Evolutionary conservation across 2,888 invertebrate species (phyloP).

Genomic region (Caenorhabditis sp.): DNA sequence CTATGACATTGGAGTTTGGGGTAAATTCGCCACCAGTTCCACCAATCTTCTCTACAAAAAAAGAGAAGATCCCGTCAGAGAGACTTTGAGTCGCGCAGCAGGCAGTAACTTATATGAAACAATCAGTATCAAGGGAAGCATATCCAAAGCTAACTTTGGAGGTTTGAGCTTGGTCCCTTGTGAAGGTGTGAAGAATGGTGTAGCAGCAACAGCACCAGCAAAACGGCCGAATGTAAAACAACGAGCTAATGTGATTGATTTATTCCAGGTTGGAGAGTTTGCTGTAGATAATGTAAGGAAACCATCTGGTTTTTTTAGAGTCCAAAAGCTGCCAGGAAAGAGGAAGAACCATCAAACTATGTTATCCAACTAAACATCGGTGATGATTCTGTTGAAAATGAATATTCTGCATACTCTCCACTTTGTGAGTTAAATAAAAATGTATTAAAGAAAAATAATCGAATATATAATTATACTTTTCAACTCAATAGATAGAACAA

Average conservation of each 20-base stretch:
- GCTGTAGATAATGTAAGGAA: not conserved
- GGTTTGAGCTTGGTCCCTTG: constrained; percentile 36
- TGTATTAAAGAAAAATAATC: no score
- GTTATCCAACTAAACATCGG: constrained; percentile 41
- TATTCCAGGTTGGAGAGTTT: constrained; percentile 55
- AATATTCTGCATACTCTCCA: constrained; percentile 39
- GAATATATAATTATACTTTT: no score
- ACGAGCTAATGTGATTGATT: constrained; percentile 50
- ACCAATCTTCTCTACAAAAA: constrained; percentile 44
- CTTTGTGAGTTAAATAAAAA: constrained; percentile 23
- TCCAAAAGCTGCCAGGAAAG: constrained; percentile 6
- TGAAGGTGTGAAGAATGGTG: constrained; percentile 7
- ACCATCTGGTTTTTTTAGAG: not conserved
- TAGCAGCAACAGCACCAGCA: constrained; percentile 45
- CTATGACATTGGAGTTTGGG: constrained; percentile 54
- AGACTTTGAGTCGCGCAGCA: constrained; percentile 47
- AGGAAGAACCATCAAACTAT: constrained; percentile 27
- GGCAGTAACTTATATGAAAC: constrained; percentile 56
- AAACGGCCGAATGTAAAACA: constrained; percentile 40
- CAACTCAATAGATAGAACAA: no score
- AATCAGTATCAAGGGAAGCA: constrained; percentile 43
- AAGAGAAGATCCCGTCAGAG: constrained; percentile 47
- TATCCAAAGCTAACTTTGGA: constrained; percentile 34
- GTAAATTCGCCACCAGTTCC: constrained; percentile 46
- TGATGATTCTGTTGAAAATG: constrained; percentile 25